A percentile compares a stretch with the other conserved stretches of the same genome.
These are phyloP conservation scores for Bursaphelenchus mucronatus DNA, from an alignment of 1,140 invertebrate species.

Conservation along the genomic window DNA sequence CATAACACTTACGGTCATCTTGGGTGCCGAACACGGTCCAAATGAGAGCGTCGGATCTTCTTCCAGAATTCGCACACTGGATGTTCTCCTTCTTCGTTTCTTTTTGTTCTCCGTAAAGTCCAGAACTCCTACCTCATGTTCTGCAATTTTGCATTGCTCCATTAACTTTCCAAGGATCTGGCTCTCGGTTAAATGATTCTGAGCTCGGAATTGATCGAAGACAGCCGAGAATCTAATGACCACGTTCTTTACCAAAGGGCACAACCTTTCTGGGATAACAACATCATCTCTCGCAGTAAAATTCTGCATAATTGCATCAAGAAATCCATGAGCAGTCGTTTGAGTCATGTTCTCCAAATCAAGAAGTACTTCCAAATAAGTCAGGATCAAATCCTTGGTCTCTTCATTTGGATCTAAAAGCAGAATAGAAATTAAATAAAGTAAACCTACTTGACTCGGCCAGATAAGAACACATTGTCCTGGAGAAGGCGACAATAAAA, in stretches of 20 bases:
- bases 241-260: constrained; percentile 10
- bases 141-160: constrained; percentile 28
- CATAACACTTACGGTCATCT: background rate
- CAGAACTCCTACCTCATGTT: constrained; percentile 27
- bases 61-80: background rate
- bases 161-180: constrained; percentile 10
- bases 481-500: constrained; percentile 29
- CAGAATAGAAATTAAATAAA: constrained; percentile 9
- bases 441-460: constrained; percentile 11
- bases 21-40: background rate
- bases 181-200: constrained; percentile 20
- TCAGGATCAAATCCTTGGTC: background rate
- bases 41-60: constrained; percentile 9
- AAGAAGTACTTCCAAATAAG: constrained; percentile 17
- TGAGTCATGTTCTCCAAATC: constrained; percentile 29
- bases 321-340: constrained; percentile 10
- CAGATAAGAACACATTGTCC: constrained; percentile 18
- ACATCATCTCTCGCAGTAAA: constrained; percentile 7
- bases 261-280: constrained; percentile 22
- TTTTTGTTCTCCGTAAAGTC: constrained; percentile 29
- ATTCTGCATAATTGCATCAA: constrained; percentile 12
- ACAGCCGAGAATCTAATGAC: constrained; percentile 9
- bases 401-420: constrained; percentile 28
- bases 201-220: constrained; percentile 31
- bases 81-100: constrained; percentile 19